Evolutionary conservation across 2,888 invertebrate genomes (phyloP).

Genomic region (Tenthredo scrophulariae): DNA sequence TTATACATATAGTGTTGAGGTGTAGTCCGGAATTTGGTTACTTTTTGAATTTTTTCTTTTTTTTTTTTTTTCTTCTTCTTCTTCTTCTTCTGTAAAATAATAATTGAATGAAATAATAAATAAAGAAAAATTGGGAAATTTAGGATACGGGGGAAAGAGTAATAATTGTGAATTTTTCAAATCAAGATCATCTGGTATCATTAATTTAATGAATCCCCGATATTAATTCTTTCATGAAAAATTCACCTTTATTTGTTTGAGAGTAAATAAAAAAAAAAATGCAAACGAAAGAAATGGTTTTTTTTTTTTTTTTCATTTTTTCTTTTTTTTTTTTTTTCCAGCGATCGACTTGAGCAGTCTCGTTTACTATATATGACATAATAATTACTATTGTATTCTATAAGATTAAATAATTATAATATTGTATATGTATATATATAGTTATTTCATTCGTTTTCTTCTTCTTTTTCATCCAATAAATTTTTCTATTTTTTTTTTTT

Average conservation of each 20-base stretch:
- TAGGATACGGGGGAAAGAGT: no score
- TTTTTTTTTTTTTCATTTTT: background rate
- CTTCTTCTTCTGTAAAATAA: no score
- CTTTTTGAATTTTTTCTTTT: background rate
- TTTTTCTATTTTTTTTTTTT: background rate
- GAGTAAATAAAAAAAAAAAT: background rate
- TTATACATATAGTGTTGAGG: background rate
- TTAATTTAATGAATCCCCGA: background rate
- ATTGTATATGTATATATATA: conserved; percentile 11
- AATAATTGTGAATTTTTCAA: no score
- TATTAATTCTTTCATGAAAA: background rate
- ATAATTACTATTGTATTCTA: background rate
- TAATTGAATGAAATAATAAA: no score
- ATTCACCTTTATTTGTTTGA: background rate
- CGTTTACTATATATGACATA: conserved; percentile 1
- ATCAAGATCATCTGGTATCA: no score
- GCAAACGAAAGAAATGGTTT: background rate
- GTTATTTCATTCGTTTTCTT: background rate
- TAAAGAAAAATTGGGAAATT: no score
- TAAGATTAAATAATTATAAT: conserved; percentile 18
- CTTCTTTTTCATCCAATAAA: background rate
- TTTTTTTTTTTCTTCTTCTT: no score
- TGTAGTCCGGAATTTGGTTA: background rate
- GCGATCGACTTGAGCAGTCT: background rate
- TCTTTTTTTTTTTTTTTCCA: background rate